A percentile compares a stretch with the other conserved stretches of the same genome.
These are phyloP conservation scores for Rhagium mordax DNA, from an alignment of 2,888 invertebrate species.

Conservation along the genomic window DNA sequence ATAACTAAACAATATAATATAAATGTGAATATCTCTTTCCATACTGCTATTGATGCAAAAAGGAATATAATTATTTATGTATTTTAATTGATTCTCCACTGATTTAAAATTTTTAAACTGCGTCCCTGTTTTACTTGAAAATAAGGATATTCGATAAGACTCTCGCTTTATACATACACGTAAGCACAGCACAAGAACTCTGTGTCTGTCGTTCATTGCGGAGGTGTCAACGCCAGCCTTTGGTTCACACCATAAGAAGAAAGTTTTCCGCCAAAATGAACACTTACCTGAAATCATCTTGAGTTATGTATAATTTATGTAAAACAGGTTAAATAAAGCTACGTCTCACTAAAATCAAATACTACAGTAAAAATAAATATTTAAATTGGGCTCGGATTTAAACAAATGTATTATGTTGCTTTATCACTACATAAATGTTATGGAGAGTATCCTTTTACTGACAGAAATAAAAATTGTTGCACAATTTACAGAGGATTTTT, in stretches of 20 bases:
- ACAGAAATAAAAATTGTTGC: too few relatives aligned
- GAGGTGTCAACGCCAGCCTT: slow-evolving; percentile 12
- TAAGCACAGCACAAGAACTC: slow-evolving; percentile 2
- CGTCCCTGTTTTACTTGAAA: neutral
- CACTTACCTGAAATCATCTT: slow-evolving; percentile 7
- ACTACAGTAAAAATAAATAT: neutral
- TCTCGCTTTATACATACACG: neutral
- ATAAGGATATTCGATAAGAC: neutral
- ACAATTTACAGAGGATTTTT: too few relatives aligned
- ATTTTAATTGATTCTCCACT: too few relatives aligned
- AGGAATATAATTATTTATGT: too few relatives aligned
- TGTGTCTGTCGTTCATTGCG: slow-evolving; percentile 7
- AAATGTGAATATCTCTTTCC: too few relatives aligned
- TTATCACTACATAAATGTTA: too few relatives aligned
- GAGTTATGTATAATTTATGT: neutral
- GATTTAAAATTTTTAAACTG: too few relatives aligned
- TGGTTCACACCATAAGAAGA: slow-evolving; percentile 23
- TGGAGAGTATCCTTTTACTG: too few relatives aligned
- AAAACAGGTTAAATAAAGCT: neutral
- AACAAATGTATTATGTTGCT: too few relatives aligned
- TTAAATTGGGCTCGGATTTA: too few relatives aligned
- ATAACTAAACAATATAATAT: too few relatives aligned
- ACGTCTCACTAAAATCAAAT: neutral
- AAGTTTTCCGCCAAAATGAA: slow-evolving; percentile 11
- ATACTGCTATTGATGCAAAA: too few relatives aligned